These are phyloP conservation scores for Andinoacara biseriatus DNA, from an alignment of 2,113 vertebrate species.

Conservation along the genomic window DNA sequence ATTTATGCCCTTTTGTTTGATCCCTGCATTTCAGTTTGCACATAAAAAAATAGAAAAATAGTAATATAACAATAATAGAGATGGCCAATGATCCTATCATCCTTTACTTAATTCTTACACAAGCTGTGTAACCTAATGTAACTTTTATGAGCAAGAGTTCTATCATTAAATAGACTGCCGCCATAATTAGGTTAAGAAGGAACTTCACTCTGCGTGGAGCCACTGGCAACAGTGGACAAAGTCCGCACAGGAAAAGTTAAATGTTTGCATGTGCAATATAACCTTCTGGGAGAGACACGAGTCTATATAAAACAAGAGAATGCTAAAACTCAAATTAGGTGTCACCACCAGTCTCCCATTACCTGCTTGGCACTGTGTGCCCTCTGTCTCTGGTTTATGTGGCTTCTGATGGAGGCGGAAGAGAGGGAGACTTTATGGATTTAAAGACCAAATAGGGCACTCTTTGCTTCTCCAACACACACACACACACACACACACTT, in stretches of 20 bases:
- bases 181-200: not conserved
- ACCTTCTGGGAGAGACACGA: not conserved
- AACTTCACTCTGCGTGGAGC: not conserved
- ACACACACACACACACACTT: not conserved
- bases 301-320: not conserved
- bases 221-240: conserved; percentile 17
- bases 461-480: conserved; percentile 9
- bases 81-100: not conserved
- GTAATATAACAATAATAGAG: not conserved
- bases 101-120: not conserved
- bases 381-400: conserved; percentile 1
- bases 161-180: conserved; percentile 17
- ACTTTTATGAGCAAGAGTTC: not conserved
- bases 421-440: conserved; percentile 35
- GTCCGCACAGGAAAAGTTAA: conserved; percentile 11
- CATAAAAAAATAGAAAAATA: not conserved
- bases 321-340: conserved; percentile 25
- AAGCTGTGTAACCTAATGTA: not conserved
- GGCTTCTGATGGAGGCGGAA: not conserved
- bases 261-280: conserved; percentile 6
- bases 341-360: not conserved
- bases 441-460: conserved; percentile 15
- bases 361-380: conserved; percentile 8
- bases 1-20: not conserved
- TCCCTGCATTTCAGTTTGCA: not conserved